Evolutionary conservation across 2,113 vertebrate genomes (phyloP), one percentile per base, ranked within the genome.

Genomic region (Nerophis lumbriciformis): DNA sequence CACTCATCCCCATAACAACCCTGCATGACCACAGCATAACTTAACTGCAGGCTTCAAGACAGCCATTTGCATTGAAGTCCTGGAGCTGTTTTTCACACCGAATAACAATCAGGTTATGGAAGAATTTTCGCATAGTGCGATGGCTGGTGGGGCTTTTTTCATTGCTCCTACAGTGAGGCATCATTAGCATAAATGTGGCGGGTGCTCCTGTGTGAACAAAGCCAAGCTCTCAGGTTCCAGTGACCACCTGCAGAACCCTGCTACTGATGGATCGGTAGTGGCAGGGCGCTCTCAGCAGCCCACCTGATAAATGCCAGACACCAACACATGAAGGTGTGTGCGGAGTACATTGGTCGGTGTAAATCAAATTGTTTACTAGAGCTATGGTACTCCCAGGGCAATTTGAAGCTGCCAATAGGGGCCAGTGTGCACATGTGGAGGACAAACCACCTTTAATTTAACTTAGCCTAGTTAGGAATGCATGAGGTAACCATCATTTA

Each of bases 401-500:
- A 53, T 71, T 57, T 48, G 35, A 53, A 72, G 72, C 53, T 78
- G 69, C 74, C 73, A 77, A 66, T 38, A 57, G 55, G 55, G 28
- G 55, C n/a, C 38, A 66, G 47, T 67, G 67, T 60, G 37, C 42
- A 48, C 21, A 59, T 51, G 56, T 36, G 39, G 50, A 9, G 61
- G 53, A 37, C 38, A 57, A 45, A 53, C 59, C 54, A 55, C 54
- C 14, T 12, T 68, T 53, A 35, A 60, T 73, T 71, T 19, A 59
- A 45, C 55, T 28, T 28, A 28, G 28, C 28, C 28, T 28, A 28
- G 28, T 28, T 51, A 62, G 66, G 61, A 73, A 65, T 61, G 67
- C 68, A 81, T 84, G 87, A 88, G 79, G 81, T 84, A 82, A 85
- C 56, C 13, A 14, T 68, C 56, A 70, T 71, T 87, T 84, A 86